Conservation (phyloP, 2,888 invertebrate genomes). For the Reticulitermes lucifugus region DNA sequence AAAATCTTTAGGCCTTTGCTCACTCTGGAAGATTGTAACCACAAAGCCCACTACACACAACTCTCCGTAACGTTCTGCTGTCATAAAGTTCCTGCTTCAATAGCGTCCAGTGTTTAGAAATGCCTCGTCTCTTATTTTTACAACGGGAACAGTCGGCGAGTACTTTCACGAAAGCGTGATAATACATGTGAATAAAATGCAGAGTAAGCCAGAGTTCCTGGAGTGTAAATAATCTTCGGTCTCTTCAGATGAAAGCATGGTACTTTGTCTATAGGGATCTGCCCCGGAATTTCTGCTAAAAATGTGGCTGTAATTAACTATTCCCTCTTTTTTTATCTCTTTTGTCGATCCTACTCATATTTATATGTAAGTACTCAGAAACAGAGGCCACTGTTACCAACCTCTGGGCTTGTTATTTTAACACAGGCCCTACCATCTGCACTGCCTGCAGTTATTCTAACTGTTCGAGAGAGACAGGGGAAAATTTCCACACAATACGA, state of each 20-base stretch:
- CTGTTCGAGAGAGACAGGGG: neutral
- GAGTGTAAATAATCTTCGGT: neutral
- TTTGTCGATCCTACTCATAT: constrained; percentile 18
- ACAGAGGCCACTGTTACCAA: constrained; percentile 3
- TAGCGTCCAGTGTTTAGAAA: too few relatives aligned
- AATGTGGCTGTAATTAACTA: constrained; percentile 30
- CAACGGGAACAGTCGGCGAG: too few relatives aligned
- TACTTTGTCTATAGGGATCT: neutral
- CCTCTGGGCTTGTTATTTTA: constrained; percentile 19
- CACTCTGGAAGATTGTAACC: too few relatives aligned
- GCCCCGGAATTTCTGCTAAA: constrained; percentile 11
- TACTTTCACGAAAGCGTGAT: neutral
- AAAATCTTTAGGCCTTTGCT: too few relatives aligned
- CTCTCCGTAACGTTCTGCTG: too few relatives aligned
- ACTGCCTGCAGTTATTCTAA: neutral
- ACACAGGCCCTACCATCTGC: neutral
- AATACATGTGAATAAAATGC: neutral
- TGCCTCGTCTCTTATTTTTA: too few relatives aligned
- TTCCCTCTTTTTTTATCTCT: constrained; percentile 15
- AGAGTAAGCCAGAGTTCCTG: neutral
- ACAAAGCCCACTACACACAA: too few relatives aligned
- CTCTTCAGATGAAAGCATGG: neutral
- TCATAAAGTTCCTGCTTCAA: too few relatives aligned
- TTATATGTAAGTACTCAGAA: neutral
- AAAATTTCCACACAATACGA: neutral